A percentile compares a stretch with the other conserved stretches of the same genome.
These are phyloP conservation scores for Gadopsis bispinosus DNA, from an alignment of 2,797 vertebrate species.

Conservation along the genomic window DNA sequence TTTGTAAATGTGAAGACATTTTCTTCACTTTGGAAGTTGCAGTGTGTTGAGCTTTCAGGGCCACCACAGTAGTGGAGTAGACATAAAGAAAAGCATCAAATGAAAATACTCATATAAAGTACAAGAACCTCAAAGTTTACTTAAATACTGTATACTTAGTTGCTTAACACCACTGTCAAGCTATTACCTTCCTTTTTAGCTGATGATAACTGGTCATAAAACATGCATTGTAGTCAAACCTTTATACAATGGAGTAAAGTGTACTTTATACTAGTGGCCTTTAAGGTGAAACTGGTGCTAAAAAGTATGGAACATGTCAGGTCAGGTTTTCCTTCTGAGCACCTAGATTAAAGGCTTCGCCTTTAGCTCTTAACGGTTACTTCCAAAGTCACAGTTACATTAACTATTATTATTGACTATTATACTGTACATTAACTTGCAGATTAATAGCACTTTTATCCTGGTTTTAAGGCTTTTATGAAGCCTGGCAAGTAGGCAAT, in stretches of 20 bases:
- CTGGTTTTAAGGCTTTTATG: constrained; percentile 20
- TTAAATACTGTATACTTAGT: not conserved
- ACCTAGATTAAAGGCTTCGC: constrained; percentile 37
- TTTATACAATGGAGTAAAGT: not conserved
- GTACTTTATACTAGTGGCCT: not conserved
- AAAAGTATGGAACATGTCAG: constrained; percentile 14
- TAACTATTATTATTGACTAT: not conserved
- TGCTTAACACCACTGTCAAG: not conserved
- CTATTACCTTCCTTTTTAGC: not conserved
- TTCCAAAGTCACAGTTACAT: constrained; percentile 30
- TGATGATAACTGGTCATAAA: not conserved
- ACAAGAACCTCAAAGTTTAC: not conserved
- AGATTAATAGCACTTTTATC: constrained; percentile 37
- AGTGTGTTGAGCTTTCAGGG: too few species aligned
- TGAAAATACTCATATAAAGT: not conserved
- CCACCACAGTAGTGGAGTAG: too few species aligned
- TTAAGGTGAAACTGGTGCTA: not conserved
- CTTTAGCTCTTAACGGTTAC: constrained; percentile 24
- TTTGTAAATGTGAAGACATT: too few species aligned
- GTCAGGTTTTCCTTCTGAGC: constrained; percentile 28
- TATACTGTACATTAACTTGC: constrained; percentile 7
- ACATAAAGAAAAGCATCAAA: too few species aligned
- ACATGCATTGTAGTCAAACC: not conserved
- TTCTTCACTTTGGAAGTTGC: too few species aligned
- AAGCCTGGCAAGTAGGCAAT: not conserved